These are phyloP conservation scores for Prietella phreatophila DNA, from an alignment of 2,113 vertebrate genomes.

Conservation along the genomic window DNA sequence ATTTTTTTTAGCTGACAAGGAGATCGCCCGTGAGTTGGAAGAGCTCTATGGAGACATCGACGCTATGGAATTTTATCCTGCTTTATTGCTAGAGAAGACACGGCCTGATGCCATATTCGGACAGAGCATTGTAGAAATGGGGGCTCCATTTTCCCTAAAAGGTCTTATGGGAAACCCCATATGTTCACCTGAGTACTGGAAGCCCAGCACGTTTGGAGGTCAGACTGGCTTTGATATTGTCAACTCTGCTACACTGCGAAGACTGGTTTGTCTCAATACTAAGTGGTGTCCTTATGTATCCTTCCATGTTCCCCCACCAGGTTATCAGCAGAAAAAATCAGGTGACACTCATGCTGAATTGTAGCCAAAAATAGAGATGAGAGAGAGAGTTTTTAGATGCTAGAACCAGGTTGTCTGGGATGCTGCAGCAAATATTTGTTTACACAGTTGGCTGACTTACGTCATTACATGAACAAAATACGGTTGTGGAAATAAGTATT, in stretches of 20 bases:
- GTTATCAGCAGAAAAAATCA: constrained; percentile 1
- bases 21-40: constrained; percentile 78
- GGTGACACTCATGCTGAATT: constrained; percentile 36
- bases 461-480: not conserved
- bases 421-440: constrained; percentile 21
- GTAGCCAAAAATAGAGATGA: constrained; percentile 3
- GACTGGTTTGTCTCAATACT: constrained; percentile 86
- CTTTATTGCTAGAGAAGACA: constrained; percentile 83
- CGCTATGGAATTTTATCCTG: constrained; percentile 87
- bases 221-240: constrained; percentile 83
- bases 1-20: constrained; percentile 73
- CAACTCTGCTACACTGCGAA: constrained; percentile 80
- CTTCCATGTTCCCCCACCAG: constrained; percentile 72
- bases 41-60: constrained; percentile 90
- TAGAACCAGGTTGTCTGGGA: not conserved
- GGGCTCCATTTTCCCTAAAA: constrained; percentile 92
- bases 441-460: constrained; percentile 15
- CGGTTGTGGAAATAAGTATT: no score
- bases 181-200: constrained; percentile 95
- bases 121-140: constrained; percentile 96
- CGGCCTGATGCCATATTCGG: constrained; percentile 81
- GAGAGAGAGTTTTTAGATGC: not conserved
- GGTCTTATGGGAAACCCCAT: constrained; percentile 94
- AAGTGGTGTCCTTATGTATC: constrained; percentile 85
- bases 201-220: constrained; percentile 91